Evolutionary conservation across 2,113 vertebrate genomes (phyloP), one percentile per base, ranked within the genome.

Genomic region (Istiophorus platypterus): DNA sequence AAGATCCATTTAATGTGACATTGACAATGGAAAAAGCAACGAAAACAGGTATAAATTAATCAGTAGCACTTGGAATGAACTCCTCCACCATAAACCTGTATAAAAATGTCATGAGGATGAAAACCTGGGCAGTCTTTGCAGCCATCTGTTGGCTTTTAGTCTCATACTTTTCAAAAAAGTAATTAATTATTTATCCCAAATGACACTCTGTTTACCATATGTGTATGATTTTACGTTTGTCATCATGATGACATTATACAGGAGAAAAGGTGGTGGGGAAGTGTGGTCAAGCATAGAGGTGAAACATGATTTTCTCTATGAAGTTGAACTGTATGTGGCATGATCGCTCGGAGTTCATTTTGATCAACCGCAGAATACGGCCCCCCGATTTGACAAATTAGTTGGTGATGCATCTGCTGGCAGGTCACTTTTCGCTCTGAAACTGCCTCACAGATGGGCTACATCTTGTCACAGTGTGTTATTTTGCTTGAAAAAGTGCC

Each of bases 1-100:
- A 86, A 92, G 87, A 92, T 81, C 64, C 72, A 89, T 95, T 95
- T 93, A 91, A 93, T 95, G 71, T 87, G 70, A 91, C 91, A 90
- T 80, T 88, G 88, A 93, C 89, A 92, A 89, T 85, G 84, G 45
- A 76, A 61, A 87, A 81, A 59, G 66, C 75, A 78, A 92, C 58
- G 27, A 79, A 85, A 81, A 89, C 18, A 26, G 41, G 34, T 67
- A 77, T 82, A 81, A 81, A 86, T 85, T 69, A 86, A 85, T 85
- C 52, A 83, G 72, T 31, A 76, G 72, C 78, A 76, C 86, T 76
- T 64, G 51, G 34, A 89, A 68, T 84, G 54, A 82, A 85, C 75
- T 81, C 47, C 67, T 82, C 79, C 66, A 54, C 29, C 62, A 5
- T 59, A 51, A 72, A 84, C 54, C 54, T 79, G 72, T 74, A 83